A percentile compares a stretch with the other conserved stretches of the same genome.
phyloP scores from a whole-genome alignment of 1,140 invertebrate species.

The Neotoxoptera formosana region DNA sequence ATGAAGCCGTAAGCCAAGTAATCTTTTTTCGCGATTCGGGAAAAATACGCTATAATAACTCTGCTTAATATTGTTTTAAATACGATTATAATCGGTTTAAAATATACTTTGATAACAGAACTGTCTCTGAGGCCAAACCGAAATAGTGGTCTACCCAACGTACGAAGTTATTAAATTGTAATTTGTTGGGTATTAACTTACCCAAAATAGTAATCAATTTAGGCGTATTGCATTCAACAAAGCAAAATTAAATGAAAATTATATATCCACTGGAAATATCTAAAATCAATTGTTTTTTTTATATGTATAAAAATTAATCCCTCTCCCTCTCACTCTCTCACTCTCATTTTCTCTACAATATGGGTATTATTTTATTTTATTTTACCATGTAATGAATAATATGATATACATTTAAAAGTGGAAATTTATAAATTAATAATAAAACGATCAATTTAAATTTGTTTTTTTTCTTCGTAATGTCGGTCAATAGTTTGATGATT shows the following conservation, averaged over 20 bases:
- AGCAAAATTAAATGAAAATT: background rate
- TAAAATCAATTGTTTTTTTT: background rate
- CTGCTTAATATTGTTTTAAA: background rate
- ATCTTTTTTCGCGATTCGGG: background rate
- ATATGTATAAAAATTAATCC: background rate
- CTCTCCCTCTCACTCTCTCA: background rate
- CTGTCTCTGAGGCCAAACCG: background rate
- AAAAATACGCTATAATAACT: background rate
- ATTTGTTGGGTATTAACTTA: slow-evolving; percentile 2
- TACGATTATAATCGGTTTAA: background rate
- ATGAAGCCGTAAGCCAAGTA: background rate
- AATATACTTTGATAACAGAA: background rate
- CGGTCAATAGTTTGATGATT: background rate
- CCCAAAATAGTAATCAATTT: slow-evolving; percentile 6
- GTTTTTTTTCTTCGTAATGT: background rate
- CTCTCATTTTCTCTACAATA: background rate
- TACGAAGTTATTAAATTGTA: slow-evolving; percentile 5
- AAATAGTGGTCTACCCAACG: background rate
- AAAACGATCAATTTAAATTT: slow-evolving; percentile 12
- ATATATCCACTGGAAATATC: background rate
- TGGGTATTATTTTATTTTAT: background rate
- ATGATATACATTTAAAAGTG: background rate
- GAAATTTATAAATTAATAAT: background rate
- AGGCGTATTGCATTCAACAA: background rate
- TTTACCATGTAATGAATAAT: background rate